Conservation (phyloP, 2,888 invertebrate genomes). For the Tetrapedia diversipes region DNA sequence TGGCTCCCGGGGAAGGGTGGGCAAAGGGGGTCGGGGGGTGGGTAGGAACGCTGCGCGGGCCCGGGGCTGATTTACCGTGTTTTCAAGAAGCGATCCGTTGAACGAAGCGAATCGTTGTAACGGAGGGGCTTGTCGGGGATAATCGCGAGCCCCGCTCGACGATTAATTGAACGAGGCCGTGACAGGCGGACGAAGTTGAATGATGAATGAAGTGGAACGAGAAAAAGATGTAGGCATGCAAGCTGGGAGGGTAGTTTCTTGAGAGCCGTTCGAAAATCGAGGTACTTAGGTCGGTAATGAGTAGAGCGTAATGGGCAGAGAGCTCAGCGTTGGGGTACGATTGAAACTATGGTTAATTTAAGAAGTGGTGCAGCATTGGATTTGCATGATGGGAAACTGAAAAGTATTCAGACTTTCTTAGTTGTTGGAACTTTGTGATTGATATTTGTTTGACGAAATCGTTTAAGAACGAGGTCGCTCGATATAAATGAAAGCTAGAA, state of each 20-base stretch:
- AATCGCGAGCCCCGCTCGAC: constrained; percentile 20
- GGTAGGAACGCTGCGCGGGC: no score
- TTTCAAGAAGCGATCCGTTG: constrained; percentile 33
- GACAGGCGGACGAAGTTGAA: constrained; percentile 26
- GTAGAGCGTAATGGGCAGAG: background rate
- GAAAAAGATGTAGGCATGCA: constrained; percentile 26
- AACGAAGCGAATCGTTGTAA: constrained; percentile 22
- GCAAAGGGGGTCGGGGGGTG: no score
- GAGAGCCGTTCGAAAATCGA: background rate
- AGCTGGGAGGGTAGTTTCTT: background rate
- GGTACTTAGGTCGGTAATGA: background rate
- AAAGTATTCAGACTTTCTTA: no score
- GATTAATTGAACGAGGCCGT: constrained; percentile 42
- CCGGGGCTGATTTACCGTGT: constrained; percentile 46
- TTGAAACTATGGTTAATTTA: background rate
- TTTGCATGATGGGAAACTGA: background rate
- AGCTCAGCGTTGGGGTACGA: no score
- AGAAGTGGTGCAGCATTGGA: background rate
- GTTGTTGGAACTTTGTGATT: background rate
- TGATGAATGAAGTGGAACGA: constrained; percentile 31
- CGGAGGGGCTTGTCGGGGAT: constrained; percentile 10
- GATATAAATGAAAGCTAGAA: no score
- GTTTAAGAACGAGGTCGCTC: background rate
- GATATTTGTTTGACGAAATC: background rate
- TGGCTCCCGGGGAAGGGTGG: background rate